Evolutionary conservation across 2,113 vertebrate species (phyloP).

Genomic region (Rhinolophus sinicus): DNA sequence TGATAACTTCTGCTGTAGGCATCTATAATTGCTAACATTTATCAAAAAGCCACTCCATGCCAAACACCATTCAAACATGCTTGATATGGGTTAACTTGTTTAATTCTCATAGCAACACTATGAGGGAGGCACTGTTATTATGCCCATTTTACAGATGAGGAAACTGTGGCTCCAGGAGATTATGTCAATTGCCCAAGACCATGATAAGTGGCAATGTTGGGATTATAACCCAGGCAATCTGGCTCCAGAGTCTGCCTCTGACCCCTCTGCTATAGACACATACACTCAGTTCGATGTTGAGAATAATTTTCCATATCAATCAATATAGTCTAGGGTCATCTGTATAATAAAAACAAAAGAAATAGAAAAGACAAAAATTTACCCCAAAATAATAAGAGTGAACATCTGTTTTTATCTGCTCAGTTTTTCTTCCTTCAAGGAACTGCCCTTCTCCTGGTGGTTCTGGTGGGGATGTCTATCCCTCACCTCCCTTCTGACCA

Average conservation of each 20-base stretch:
- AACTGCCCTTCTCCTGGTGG: background rate
- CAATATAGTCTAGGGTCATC: background rate
- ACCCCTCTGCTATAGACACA: background rate
- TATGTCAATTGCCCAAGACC: background rate
- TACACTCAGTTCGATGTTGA: background rate
- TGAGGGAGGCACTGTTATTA: background rate
- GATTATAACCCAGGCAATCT: background rate
- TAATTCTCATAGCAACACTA: too few relatives aligned
- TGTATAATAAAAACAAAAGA: background rate
- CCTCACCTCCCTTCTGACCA: background rate
- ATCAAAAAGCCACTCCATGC: background rate
- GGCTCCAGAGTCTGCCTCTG: background rate
- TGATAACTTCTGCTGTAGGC: background rate
- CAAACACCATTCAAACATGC: background rate
- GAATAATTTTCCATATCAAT: background rate
- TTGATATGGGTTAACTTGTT: background rate
- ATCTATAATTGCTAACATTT: background rate
- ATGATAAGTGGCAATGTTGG: background rate
- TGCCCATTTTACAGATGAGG: background rate
- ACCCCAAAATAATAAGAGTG: background rate
- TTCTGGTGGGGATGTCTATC: background rate
- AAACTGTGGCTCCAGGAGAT: background rate
- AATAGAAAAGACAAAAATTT: background rate
- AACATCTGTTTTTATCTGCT: background rate
- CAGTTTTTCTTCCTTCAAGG: background rate